Conservation (phyloP, 2,888 invertebrate genomes). For the Tortrix viridana region DNA sequence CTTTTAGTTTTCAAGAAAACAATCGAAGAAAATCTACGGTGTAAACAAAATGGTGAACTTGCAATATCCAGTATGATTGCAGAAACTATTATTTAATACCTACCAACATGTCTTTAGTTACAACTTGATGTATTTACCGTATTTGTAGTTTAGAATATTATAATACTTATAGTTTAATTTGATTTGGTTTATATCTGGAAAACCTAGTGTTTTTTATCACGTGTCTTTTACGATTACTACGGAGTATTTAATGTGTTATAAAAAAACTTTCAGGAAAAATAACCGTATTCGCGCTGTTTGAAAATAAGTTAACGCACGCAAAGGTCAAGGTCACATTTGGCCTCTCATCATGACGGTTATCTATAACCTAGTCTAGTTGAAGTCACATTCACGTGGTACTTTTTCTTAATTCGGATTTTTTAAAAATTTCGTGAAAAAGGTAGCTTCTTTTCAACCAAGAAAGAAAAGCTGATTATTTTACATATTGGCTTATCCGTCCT, state of each 20-base stretch:
- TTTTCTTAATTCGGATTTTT: neutral
- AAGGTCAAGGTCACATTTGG: neutral
- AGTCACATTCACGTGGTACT: too few species aligned
- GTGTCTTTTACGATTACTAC: neutral
- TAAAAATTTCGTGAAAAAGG: neutral
- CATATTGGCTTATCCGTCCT: conserved; percentile 76
- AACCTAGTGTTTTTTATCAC: conserved; percentile 11
- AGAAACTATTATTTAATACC: conserved; percentile 1
- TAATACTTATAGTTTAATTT: conserved; percentile 4
- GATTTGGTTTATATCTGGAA: neutral
- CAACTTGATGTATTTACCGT: conserved; percentile 2
- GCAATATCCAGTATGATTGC: conserved; percentile 1
- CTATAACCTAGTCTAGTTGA: too few species aligned
- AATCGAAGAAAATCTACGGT: too few species aligned
- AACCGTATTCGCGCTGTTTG: neutral
- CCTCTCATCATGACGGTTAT: too few species aligned
- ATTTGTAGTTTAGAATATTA: conserved; percentile 17
- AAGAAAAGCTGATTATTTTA: conserved; percentile 35
- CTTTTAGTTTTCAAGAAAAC: too few species aligned
- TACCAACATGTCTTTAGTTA: neutral
- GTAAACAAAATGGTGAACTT: conserved; percentile 3
- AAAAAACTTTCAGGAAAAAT: too few species aligned
- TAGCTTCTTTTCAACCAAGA: conserved; percentile 1
- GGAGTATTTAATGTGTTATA: too few species aligned
- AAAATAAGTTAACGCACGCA: too few species aligned